Percentiles rank a stretch among this genome's conserved stretches.
phyloP scores from a whole-genome alignment of 2,113 vertebrate genomes.

The Petroica traversi region DNA sequence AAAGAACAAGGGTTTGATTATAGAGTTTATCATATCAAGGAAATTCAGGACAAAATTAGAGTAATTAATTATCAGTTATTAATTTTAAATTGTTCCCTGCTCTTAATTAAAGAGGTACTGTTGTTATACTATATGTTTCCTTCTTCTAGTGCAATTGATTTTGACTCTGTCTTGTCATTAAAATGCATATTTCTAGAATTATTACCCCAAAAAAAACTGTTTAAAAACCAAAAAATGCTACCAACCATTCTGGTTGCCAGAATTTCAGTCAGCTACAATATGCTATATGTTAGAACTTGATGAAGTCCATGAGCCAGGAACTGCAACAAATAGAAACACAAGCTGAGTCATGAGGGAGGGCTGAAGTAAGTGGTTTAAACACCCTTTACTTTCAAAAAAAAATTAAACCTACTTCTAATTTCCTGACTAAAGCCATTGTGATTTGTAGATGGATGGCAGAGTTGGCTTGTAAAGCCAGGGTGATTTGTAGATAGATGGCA shows the following conservation, averaged over 20 bases:
- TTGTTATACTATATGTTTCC: neutral
- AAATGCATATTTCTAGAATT: neutral
- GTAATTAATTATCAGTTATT: neutral
- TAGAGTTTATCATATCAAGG: neutral
- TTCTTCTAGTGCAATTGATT: neutral
- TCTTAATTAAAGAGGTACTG: neutral
- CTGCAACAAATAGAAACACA: neutral
- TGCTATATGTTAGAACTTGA: neutral
- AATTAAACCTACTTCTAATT: slow-evolving; percentile 31
- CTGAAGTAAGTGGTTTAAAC: slow-evolving; percentile 19
- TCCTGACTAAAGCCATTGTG: slow-evolving; percentile 12
- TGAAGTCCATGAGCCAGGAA: neutral
- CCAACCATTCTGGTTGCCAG: neutral
- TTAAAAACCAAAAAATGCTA: neutral
- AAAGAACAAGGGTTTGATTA: neutral
- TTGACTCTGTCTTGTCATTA: neutral
- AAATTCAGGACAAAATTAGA: neutral
- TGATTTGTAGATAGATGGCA: slow-evolving; percentile 45
- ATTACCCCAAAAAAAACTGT: neutral
- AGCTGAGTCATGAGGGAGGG: neutral
- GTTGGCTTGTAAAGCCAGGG: slow-evolving; percentile 19
- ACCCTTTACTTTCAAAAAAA: neutral
- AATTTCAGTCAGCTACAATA: slow-evolving; percentile 22
- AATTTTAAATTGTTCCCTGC: neutral
- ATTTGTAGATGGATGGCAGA: slow-evolving; percentile 24